phyloP scores from a whole-genome alignment of 2,888 invertebrate genomes.

The Morinoia aosen region DNA sequence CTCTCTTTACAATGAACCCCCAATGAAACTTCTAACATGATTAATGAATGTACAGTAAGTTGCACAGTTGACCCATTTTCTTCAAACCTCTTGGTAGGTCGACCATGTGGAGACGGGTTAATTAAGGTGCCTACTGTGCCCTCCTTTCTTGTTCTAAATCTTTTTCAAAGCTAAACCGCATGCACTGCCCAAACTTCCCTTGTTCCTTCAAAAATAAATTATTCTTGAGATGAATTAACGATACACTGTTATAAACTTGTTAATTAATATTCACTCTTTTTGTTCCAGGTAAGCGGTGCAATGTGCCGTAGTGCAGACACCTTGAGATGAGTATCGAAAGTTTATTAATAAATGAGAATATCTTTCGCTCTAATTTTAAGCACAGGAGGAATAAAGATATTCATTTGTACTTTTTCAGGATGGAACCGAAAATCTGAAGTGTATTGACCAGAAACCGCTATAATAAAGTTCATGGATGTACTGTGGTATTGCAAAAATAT shows the following conservation, averaged over 20 bases:
- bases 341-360: neutral
- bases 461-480: neutral
- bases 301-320: neutral
- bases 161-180: neutral
- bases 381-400: neutral
- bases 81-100: too few species aligned
- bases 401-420: neutral
- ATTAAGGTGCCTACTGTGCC: neutral
- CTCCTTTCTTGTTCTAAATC: neutral
- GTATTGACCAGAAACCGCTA: neutral
- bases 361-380: neutral
- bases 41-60: too few species aligned
- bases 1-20: too few species aligned
- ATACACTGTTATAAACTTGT: neutral
- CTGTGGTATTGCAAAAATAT: neutral
- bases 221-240: neutral
- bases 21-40: too few species aligned
- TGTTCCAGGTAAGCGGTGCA: constrained; percentile 1
- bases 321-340: neutral
- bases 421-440: neutral
- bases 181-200: neutral
- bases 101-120: too few species aligned
- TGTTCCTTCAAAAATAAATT: neutral
- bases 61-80: too few species aligned
- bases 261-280: neutral